A percentile compares a stretch with the other conserved stretches of the same genome.
Conservation (phyloP, 2,888 invertebrate species). For the Heliconius erato region DNA sequence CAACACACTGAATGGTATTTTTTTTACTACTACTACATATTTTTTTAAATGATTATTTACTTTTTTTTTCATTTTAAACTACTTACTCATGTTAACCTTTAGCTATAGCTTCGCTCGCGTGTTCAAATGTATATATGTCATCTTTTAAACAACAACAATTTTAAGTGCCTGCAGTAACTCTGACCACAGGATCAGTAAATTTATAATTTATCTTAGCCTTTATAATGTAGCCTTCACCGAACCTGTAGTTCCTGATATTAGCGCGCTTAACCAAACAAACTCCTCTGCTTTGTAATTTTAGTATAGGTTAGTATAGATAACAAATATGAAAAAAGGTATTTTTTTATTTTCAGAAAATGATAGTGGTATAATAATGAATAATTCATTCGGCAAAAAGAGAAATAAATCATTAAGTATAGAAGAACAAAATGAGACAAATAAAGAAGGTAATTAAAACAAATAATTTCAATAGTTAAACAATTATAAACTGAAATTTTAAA, state of each 20-base stretch:
- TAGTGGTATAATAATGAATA: constrained; percentile 2
- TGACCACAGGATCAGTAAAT: too few species aligned
- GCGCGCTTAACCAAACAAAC: background rate
- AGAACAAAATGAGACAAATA: background rate
- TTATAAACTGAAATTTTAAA: too few species aligned
- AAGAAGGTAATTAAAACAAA: background rate
- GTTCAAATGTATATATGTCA: too few species aligned
- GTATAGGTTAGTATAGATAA: too few species aligned
- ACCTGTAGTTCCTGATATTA: background rate
- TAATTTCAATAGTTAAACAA: background rate
- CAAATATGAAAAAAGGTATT: too few species aligned
- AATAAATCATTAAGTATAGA: constrained; percentile 14
- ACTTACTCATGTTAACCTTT: too few species aligned
- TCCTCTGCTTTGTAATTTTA: too few species aligned
- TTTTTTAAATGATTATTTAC: background rate
- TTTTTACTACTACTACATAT: background rate
- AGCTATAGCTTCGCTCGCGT: too few species aligned
- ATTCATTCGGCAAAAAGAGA: constrained; percentile 12
- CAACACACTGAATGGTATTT: background rate
- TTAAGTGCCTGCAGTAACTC: too few species aligned
- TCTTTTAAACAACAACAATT: too few species aligned
- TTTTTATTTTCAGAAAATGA: constrained; percentile 16
- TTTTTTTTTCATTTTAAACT: background rate
- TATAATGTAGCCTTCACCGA: too few species aligned
- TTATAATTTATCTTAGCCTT: too few species aligned